Base-by-base conservation (phyloP, 2,113 vertebrate species). In the Heptranchias perlo region DNA sequence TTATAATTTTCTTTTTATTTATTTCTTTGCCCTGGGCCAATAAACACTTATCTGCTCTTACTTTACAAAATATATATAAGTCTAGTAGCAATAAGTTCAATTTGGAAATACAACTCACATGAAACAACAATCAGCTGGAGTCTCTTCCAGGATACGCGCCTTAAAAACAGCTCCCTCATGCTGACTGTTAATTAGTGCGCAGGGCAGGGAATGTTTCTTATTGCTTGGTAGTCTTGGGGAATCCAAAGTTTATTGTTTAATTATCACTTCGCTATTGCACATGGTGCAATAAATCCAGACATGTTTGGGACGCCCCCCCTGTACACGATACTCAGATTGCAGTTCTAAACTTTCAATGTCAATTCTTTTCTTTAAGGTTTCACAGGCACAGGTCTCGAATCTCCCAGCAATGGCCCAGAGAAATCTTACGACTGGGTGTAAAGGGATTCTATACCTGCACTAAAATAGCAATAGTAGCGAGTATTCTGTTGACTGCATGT, bases 191-290 rank as follows among this genome's bases (percentile, higher is more conserved):
- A 95, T 69, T 95, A 65, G 21, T 65, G 92, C 7, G 61, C 14
- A 94, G 62, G 92, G 94, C 44, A 69, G 39, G 39, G 65, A 52
- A 47, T 95, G 65, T 44, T 73, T 58, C 25, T 95, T 95, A 95
- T 95, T 69, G 39, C 44, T 52, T 58, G 49, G 87, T 58, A 91
- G 87, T 58, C 31, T 58, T 95, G 64, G 94, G 94, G 44, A 95
- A 95, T 95, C 64, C 44, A 69, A 95, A 69, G 94, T 52, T 95
- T 69, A n/a, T 95, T 95, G 39, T 95, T 73, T 95, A 95, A 95
- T 95, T 95, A 52, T 95, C 94, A 95, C 94, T 95, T 95, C 16
- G 62, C 65, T 52, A 73, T 47, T 95, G 94, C 64, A 94, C 61
- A 25, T 94, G 16, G 62, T 47, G 67, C 64, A 49, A 69, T 58